Percentiles rank a stretch among this genome's conserved stretches.
These are phyloP conservation scores for Tachypleus tridentatus DNA, from an alignment of 1,140 invertebrate species.

Conservation along the genomic window DNA sequence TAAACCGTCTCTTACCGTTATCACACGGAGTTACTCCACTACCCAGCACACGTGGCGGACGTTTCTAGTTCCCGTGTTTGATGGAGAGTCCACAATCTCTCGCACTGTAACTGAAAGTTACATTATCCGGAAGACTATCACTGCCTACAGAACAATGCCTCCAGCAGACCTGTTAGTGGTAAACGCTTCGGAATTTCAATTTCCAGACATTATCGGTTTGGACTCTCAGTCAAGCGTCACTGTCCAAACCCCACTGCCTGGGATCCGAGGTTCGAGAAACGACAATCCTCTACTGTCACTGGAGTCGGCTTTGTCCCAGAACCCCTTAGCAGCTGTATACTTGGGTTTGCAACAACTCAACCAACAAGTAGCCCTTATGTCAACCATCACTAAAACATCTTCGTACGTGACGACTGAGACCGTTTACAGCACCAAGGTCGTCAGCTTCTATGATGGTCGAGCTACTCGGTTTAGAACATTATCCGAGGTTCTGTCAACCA, in stretches of 20 bases:
- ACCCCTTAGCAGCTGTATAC: conserved; percentile 20
- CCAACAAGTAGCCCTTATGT: conserved; percentile 20
- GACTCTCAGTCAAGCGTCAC: no score
- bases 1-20: conserved; percentile 17
- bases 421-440: conserved; percentile 27
- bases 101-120: conserved; percentile 29
- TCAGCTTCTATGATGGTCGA: conserved; percentile 30
- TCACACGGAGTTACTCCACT: conserved; percentile 27
- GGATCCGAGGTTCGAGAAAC: not conserved
- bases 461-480: conserved; percentile 25
- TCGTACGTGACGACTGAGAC: conserved; percentile 28
- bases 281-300: conserved; percentile 16
- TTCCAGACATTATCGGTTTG: no score
- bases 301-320: conserved; percentile 23
- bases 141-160: conserved; percentile 26
- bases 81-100: conserved; percentile 22
- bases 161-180: conserved; percentile 14
- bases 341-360: conserved; percentile 20
- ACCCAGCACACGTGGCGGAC: conserved; percentile 24
- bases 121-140: conserved; percentile 27
- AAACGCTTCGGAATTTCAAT: no score
- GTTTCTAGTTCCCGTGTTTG: conserved; percentile 26
- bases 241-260: no score
- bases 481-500: conserved; percentile 23
- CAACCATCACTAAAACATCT: conserved; percentile 25